phyloP scores from a whole-genome alignment of 2,797 vertebrate genomes.

The Morelia viridis region DNA sequence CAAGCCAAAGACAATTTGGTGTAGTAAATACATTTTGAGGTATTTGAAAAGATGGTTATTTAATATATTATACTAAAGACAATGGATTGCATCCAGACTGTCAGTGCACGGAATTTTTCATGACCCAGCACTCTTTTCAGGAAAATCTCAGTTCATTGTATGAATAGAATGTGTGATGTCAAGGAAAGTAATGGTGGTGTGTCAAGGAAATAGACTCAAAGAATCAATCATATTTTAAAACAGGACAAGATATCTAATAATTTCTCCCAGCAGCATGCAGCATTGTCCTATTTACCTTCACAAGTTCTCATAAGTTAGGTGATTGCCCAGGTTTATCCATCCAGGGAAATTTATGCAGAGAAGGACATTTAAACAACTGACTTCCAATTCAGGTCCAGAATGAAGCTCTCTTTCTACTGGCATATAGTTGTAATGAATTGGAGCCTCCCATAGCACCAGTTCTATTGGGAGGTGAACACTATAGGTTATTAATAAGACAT shows the following conservation, averaged over 20 bases:
- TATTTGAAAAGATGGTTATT: conserved; percentile 3
- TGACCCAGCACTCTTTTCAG: neutral
- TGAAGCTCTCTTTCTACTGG: no score
- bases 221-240: neutral
- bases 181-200: neutral
- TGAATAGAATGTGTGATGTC: neutral
- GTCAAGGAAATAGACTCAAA: neutral
- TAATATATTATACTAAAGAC: conserved; percentile 23
- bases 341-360: no score
- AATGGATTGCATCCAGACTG: neutral
- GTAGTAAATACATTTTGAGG: conserved; percentile 1
- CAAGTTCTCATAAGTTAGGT: neutral
- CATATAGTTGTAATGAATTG: no score
- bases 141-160: neutral
- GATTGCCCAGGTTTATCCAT: no score
- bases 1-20: neutral
- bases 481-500: no score
- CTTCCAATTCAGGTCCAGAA: no score
- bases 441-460: no score
- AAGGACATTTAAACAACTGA: no score
- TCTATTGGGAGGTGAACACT: no score
- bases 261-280: neutral
- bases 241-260: neutral
- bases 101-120: neutral
- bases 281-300: neutral